Percentiles rank a stretch among this genome's conserved stretches.
Conservation (phyloP, 2,888 invertebrate genomes). For the Tyria jacobaeae region DNA sequence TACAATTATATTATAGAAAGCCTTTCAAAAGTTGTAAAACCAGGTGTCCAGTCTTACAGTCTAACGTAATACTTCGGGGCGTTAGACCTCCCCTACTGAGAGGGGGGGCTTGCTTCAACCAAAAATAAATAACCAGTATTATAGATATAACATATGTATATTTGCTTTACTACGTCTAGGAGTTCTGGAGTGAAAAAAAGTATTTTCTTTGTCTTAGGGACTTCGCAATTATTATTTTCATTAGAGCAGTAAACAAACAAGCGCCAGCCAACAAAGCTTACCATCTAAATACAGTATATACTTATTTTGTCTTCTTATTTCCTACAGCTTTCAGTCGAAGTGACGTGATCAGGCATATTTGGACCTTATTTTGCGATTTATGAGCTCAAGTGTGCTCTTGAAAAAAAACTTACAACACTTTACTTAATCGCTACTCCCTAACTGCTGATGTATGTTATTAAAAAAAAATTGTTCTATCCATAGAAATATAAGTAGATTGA, state of each 20-base stretch:
- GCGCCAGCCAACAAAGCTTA: not conserved
- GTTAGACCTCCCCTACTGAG: too few species aligned
- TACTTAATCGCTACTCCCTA: not conserved
- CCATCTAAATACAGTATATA: not conserved
- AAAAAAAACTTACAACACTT: constrained; percentile 20
- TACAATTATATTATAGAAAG: too few species aligned
- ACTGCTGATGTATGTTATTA: not conserved
- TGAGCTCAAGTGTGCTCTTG: constrained; percentile 11
- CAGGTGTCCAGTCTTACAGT: too few species aligned
- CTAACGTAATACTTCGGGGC: too few species aligned
- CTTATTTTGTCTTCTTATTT: constrained; percentile 2
- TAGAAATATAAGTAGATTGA: too few species aligned
- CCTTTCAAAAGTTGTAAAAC: too few species aligned
- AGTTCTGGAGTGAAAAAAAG: not conserved
- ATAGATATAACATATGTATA: too few species aligned
- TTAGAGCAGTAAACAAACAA: not conserved
- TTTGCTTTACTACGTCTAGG: too few species aligned
- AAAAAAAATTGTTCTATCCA: not conserved
- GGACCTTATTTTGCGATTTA: constrained; percentile 32
- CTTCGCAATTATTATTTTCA: not conserved
- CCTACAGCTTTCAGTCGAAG: constrained; percentile 18
- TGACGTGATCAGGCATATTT: constrained; percentile 31
- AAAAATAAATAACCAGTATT: too few species aligned
- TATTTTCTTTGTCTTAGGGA: not conserved
- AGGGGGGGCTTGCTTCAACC: too few species aligned